Evolutionary conservation across 2,113 vertebrate species (phyloP), one percentile per base, ranked within the genome.

Genomic region (Cottus gobio): DNA sequence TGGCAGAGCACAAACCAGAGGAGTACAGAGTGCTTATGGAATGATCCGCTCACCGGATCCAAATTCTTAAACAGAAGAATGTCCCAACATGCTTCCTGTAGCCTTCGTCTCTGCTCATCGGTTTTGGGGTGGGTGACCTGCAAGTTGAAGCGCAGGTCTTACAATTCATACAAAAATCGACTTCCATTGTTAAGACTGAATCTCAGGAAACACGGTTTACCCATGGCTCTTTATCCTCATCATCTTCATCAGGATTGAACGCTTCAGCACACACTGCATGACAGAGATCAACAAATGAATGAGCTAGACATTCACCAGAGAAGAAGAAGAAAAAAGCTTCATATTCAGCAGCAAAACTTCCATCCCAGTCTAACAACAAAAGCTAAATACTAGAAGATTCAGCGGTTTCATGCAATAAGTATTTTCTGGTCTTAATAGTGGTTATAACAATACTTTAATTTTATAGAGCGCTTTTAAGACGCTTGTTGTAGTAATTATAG

Each of bases 171-270:
- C 42, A 44, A 4, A 44, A 44, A 31, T 50, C 8, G n/a, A 7
- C 7, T 7, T 7, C 26, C 24, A 6, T 2, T 26, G 13, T 26
- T n/a, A 13, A 71, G 22, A 82, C 5, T 37, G 13, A 6, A 52
- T 26, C 3, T 54, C 44, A 20, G 9, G n/a, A 77, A 42, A 37
- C n/a, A 20, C 22, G 36, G 65, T 91, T 92, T 96, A 99, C 98
- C 95, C 96, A 90, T 77, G 96, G 95, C 83, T 99, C 98, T 83
- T 95, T 91, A 12, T 99, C 98, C 0, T 99, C 98, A 13, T 99
- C 98, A 83, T 99, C 98, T 82, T 99, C 98, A 94, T 99, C 98
- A 39, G 98, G 98, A 92, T 99, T 99, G 91, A 97, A 99, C 22
- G 98, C 95, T 94, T 99, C 98, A 80, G 98, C 98, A 94, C 98